Conservation (phyloP, 2,113 vertebrate genomes). For the Mirza zaza region DNA sequence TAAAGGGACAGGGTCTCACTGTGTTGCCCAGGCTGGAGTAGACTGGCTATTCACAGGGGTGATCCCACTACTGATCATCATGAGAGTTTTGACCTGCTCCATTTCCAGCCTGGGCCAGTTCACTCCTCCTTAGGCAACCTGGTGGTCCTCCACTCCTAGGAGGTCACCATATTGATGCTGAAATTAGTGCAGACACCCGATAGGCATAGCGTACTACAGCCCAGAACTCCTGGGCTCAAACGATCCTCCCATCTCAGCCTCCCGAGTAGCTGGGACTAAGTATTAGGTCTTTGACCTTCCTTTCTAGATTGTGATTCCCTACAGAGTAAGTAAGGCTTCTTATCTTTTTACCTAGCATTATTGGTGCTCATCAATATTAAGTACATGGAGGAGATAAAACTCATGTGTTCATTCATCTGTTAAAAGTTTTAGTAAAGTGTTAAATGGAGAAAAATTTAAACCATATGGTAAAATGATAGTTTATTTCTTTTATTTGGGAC, state of each 20-base stretch:
- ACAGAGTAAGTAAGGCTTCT: background rate
- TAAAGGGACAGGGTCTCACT: no score
- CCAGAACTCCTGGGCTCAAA: no score
- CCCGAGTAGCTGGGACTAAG: background rate
- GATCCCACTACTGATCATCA: background rate
- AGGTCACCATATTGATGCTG: background rate
- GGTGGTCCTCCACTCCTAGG: background rate
- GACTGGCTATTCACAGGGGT: no score
- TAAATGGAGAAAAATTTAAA: background rate
- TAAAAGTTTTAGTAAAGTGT: background rate
- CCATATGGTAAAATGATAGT: background rate
- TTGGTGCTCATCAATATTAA: background rate
- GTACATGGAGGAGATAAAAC: background rate
- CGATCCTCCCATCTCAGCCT: no score
- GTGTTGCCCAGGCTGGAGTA: no score
- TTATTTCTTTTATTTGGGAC: background rate
- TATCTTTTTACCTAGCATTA: background rate
- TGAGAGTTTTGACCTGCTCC: background rate
- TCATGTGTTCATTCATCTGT: background rate
- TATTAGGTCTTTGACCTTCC: background rate
- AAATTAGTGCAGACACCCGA: background rate
- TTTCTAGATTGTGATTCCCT: background rate
- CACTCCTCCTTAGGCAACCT: background rate
- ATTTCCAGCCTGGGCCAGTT: background rate
- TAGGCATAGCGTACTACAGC: background rate